Evolutionary conservation across 1,140 invertebrate species (phyloP).

Genomic region (Halotydeus destructor): DNA sequence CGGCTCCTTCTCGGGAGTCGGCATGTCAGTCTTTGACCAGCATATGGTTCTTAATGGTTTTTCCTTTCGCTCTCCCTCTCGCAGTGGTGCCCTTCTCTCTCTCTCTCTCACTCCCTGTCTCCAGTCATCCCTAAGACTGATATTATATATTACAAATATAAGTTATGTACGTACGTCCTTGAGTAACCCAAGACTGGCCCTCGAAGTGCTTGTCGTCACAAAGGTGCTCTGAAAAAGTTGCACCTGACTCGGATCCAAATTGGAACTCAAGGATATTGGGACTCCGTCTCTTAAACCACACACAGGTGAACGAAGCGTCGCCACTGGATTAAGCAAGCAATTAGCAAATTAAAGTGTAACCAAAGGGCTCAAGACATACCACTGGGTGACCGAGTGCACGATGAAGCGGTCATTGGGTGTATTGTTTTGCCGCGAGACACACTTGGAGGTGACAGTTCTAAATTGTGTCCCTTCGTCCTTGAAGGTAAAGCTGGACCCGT

Average conservation of each 20-base stretch:
- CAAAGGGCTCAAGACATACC: slow-evolving; percentile 21
- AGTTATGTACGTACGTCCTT: slow-evolving; percentile 42
- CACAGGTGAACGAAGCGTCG: slow-evolving; percentile 38
- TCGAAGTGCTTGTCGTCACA: slow-evolving; percentile 30
- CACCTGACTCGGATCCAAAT: slow-evolving; percentile 26
- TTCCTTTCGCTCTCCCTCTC: too few relatives aligned
- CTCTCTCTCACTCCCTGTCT: too few relatives aligned
- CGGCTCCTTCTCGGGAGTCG: too few relatives aligned
- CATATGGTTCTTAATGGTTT: too few relatives aligned
- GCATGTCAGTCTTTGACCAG: too few relatives aligned
- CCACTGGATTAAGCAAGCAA: slow-evolving; percentile 26
- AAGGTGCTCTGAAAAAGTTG: slow-evolving; percentile 19
- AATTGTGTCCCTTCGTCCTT: slow-evolving; percentile 37
- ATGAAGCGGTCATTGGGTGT: slow-evolving; percentile 27
- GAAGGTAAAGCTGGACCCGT: slow-evolving; percentile 36
- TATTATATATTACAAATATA: too few relatives aligned
- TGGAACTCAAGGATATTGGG: slow-evolving; percentile 43
- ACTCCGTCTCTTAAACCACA: slow-evolving; percentile 38
- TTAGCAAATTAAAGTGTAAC: neutral
- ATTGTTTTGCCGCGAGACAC: slow-evolving; percentile 22
- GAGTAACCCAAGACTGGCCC: slow-evolving; percentile 36
- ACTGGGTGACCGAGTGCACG: slow-evolving; percentile 32
- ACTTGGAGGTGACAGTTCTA: slow-evolving; percentile 38
- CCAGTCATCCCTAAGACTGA: too few relatives aligned
- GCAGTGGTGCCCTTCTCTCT: too few relatives aligned